A percentile compares a stretch with the other conserved stretches of the same genome.
Evolutionary conservation across 2,113 vertebrate genomes (phyloP).

Genomic region (Entomyzon cyanotis): DNA sequence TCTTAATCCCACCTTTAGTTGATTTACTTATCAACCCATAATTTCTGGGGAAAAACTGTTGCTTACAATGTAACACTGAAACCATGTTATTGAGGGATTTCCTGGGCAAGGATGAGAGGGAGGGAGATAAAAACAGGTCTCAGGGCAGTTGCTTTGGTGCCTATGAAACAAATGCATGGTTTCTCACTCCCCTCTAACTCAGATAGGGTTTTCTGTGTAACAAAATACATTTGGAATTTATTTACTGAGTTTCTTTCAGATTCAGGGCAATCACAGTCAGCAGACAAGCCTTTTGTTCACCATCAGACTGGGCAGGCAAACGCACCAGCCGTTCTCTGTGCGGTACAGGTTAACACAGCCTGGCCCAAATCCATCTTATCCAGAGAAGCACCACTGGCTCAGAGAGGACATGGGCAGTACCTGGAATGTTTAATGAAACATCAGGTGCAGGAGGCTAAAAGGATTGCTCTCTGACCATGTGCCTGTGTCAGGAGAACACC

Average conservation of each 20-base stretch:
- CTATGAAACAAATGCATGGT: background rate
- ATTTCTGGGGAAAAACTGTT: background rate
- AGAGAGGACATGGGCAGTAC: background rate
- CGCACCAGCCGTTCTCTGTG: background rate
- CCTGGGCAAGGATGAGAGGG: fast-evolving
- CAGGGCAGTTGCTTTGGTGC: background rate
- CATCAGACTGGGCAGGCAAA: background rate
- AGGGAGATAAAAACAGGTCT: background rate
- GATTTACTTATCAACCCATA: background rate
- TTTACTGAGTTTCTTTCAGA: background rate
- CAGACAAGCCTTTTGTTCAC: background rate
- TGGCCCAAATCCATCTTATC: background rate
- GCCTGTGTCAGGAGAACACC: background rate
- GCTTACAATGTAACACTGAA: background rate
- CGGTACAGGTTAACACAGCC: background rate
- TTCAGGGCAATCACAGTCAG: background rate
- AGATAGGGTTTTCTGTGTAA: background rate
- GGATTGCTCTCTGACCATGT: fast-evolving
- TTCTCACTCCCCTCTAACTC: background rate
- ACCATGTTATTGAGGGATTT: background rate
- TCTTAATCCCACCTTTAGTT: background rate
- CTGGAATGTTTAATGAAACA: background rate
- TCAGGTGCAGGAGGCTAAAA: background rate
- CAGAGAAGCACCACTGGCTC: background rate
- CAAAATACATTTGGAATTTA: background rate